phyloP scores from a whole-genome alignment of 1,140 invertebrate genomes.

The Monochamus saltuarius region DNA sequence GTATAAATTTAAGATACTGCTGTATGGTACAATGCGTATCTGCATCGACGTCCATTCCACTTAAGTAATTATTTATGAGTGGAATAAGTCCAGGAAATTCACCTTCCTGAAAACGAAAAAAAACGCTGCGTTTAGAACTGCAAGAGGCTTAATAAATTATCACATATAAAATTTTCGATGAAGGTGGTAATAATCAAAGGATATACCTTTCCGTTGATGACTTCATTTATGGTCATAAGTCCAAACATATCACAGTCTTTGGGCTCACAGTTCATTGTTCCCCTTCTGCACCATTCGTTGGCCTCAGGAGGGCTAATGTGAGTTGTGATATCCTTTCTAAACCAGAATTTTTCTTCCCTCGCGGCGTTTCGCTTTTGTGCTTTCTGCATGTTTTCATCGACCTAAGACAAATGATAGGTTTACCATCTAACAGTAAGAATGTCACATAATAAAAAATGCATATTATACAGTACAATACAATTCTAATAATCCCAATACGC shows the following conservation, averaged over 20 bases:
- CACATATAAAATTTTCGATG: too few relatives aligned
- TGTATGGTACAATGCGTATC: slow-evolving; percentile 96
- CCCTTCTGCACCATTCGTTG: slow-evolving; percentile 45
- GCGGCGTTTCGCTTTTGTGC: slow-evolving; percentile 91
- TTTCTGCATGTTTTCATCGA: slow-evolving; percentile 97
- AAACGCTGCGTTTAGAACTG: too few relatives aligned
- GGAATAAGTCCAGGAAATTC: slow-evolving; percentile 95
- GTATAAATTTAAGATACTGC: slow-evolving; percentile 95
- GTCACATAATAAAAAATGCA: too few relatives aligned
- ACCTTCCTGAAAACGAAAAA: slow-evolving; percentile 59
- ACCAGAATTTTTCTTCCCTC: slow-evolving; percentile 84
- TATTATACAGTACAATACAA: too few relatives aligned
- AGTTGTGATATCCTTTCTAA: slow-evolving; percentile 77
- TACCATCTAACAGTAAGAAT: too few relatives aligned
- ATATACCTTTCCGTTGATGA: slow-evolving; percentile 93
- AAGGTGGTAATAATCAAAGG: too few relatives aligned
- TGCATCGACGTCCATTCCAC: slow-evolving; percentile 92
- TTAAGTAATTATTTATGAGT: slow-evolving; percentile 90
- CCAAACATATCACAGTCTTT: slow-evolving; percentile 59
- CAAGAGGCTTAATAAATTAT: too few relatives aligned
- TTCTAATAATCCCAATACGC: too few relatives aligned
- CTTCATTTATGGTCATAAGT: slow-evolving; percentile 90
- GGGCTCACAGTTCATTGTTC: slow-evolving; percentile 34
- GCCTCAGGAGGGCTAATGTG: slow-evolving; percentile 53
- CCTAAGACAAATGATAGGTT: slow-evolving; percentile 58